Evolutionary conservation across 1,140 invertebrate species (phyloP).

Genomic region (Drosophila obscura): DNA sequence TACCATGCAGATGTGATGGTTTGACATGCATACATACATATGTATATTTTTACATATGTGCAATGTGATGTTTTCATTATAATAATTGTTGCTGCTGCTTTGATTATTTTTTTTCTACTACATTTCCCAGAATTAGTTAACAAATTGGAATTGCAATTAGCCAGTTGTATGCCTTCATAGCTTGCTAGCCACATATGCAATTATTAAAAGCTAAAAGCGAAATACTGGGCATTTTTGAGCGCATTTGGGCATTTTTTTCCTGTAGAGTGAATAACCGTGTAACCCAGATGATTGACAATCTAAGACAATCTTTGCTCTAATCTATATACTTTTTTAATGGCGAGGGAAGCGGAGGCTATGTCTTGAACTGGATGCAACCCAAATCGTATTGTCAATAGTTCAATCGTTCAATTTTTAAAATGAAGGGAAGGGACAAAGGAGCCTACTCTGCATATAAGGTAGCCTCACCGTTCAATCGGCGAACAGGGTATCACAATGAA

Average conservation of each 20-base stretch:
- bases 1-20: conserved; percentile 1
- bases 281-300: too few relatives aligned
- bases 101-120: conserved; percentile 1
- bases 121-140: conserved; percentile 45
- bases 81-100: conserved; percentile 24
- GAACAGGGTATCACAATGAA: conserved; percentile 20
- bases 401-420: background rate
- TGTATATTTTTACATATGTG: background rate
- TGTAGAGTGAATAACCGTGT: too few relatives aligned
- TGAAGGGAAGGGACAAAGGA: background rate
- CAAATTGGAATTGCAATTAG: conserved; percentile 38
- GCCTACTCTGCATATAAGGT: background rate
- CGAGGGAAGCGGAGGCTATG: too few relatives aligned
- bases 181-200: conserved; percentile 7
- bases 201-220: conserved; percentile 25
- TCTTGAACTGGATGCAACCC: too few relatives aligned
- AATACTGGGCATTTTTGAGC: too few relatives aligned
- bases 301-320: too few relatives aligned
- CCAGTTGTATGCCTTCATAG: conserved; percentile 1
- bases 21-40: background rate
- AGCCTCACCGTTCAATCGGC: background rate
- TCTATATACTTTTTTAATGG: too few relatives aligned
- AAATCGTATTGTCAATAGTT: too few relatives aligned
- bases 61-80: conserved; percentile 5
- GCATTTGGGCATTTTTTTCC: too few relatives aligned